phyloP scores from a whole-genome alignment of 2,888 invertebrate species.

The Morpho achilles region DNA sequence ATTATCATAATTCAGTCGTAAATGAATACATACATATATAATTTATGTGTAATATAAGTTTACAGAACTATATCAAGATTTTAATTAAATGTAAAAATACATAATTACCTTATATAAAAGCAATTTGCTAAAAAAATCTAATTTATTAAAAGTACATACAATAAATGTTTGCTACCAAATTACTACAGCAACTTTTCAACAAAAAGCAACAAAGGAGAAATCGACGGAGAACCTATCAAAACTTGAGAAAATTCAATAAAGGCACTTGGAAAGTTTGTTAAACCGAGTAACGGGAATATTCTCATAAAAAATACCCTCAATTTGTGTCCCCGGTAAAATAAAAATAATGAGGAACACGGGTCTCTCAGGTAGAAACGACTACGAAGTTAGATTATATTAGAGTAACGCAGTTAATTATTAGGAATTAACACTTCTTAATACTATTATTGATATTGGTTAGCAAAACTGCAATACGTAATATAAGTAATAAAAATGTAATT shows the following conservation, averaged over 20 bases:
- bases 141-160: conserved; percentile 26
- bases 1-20: too few relatives aligned
- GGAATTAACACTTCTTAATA: background rate
- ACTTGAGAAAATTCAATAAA: conserved; percentile 78
- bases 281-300: conserved; percentile 70
- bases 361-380: conserved; percentile 45
- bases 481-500: too few relatives aligned
- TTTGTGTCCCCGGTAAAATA: conserved; percentile 67
- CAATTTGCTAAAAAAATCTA: conserved; percentile 5
- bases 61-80: too few relatives aligned
- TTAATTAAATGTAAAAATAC: background rate
- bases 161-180: conserved; percentile 54
- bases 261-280: conserved; percentile 75
- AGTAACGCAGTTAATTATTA: conserved; percentile 22
- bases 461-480: too few relatives aligned
- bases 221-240: conserved; percentile 77
- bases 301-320: conserved; percentile 67
- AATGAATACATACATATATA: too few relatives aligned
- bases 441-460: too few relatives aligned
- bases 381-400: conserved; percentile 20
- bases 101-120: conserved; percentile 3
- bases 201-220: conserved; percentile 63
- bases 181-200: conserved; percentile 52
- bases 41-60: too few relatives aligned
- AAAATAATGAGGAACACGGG: conserved; percentile 48